phyloP scores from a whole-genome alignment of 2,113 vertebrate genomes.

The Indicator indicator region DNA sequence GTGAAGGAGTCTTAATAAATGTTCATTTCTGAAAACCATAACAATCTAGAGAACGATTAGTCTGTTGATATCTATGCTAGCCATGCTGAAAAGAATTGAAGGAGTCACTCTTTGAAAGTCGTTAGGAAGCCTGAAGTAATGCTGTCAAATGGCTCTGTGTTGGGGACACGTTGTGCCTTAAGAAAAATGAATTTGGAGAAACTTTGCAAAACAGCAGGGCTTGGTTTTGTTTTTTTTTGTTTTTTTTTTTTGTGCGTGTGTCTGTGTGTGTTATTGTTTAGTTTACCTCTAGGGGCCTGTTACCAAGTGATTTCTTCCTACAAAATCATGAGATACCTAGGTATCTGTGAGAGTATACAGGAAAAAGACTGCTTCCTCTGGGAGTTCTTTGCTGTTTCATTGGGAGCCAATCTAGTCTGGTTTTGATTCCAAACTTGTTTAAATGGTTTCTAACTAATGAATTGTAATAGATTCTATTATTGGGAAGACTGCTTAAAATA shows the following conservation, averaged over 20 bases:
- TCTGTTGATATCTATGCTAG: background rate
- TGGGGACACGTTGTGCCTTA: background rate
- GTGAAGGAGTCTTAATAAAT: background rate
- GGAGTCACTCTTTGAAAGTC: background rate
- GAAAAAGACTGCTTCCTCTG: background rate
- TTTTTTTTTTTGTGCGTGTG: background rate
- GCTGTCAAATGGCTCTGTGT: background rate
- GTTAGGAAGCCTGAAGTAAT: background rate
- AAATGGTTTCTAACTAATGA: background rate
- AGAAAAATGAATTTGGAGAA: background rate
- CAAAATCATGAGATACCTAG: background rate
- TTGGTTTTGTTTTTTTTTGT: background rate
- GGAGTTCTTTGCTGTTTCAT: background rate
- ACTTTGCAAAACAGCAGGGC: background rate
- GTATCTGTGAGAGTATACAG: background rate
- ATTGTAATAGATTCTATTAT: background rate
- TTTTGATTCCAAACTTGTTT: background rate
- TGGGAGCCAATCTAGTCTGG: background rate
- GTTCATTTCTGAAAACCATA: background rate
- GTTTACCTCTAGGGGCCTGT: background rate
- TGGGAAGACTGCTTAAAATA: conserved; percentile 3
- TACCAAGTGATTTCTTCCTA: background rate
- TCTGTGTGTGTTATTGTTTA: background rate
- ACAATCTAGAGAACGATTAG: background rate
- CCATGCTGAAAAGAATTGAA: background rate